A percentile compares a stretch with the other conserved stretches of the same genome.
These are phyloP conservation scores for Hylaea fasciaria DNA, from an alignment of 2,888 invertebrate species.

Conservation along the genomic window DNA sequence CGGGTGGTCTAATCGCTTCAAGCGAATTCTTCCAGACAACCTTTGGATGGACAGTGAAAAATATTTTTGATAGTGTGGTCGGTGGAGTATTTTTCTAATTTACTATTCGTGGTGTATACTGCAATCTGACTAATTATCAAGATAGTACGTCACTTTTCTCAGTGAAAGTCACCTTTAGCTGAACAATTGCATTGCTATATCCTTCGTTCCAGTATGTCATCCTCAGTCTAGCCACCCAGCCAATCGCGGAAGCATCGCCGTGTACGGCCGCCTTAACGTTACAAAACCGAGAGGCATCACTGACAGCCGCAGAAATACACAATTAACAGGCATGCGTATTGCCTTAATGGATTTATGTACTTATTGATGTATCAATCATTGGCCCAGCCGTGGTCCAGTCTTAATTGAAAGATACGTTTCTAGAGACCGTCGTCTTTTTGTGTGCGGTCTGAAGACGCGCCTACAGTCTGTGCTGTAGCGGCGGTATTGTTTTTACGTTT, in stretches of 20 bases:
- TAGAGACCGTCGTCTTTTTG: conserved; percentile 42
- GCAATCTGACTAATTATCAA: too few species aligned
- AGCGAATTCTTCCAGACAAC: too few species aligned
- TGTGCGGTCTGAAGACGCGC: conserved; percentile 26
- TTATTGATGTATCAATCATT: conserved; percentile 83
- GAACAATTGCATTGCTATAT: too few species aligned
- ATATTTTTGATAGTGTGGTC: too few species aligned
- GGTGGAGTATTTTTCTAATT: too few species aligned
- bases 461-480: background rate
- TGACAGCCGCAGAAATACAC: conserved; percentile 77
- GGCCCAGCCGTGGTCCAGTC: conserved; percentile 60
- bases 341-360: conserved; percentile 82
- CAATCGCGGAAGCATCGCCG: conserved; percentile 28
- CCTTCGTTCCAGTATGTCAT: background rate
- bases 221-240: conserved; percentile 3
- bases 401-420: conserved; percentile 78
- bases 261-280: conserved; percentile 31
- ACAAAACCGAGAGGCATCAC: conserved; percentile 30
- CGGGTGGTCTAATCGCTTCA: too few species aligned
- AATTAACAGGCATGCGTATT: conserved; percentile 77
- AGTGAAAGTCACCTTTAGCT: too few species aligned
- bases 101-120: too few species aligned
- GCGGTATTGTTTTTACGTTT: conserved; percentile 30
- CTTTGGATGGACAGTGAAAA: too few species aligned
- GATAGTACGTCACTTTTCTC: too few species aligned